phyloP scores from a whole-genome alignment of 2,797 vertebrate species.

The Gallinago stenura region DNA sequence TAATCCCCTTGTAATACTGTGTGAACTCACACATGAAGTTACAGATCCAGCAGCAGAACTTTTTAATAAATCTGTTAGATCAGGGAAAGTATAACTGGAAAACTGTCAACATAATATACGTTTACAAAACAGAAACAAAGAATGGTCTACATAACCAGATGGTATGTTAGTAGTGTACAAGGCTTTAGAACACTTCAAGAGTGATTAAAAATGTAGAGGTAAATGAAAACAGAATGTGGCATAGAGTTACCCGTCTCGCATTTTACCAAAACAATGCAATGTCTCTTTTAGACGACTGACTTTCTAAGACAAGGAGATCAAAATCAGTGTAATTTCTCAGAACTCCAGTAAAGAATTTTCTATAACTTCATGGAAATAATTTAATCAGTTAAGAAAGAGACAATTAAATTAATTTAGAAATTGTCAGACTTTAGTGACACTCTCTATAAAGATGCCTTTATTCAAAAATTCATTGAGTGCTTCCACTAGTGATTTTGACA shows the following conservation, averaged over 20 bases:
- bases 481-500: neutral
- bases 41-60: neutral
- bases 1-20: neutral
- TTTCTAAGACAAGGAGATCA: neutral
- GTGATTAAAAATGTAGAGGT: neutral
- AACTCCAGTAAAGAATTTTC: neutral
- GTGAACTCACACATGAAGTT: neutral
- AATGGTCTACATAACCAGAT: neutral
- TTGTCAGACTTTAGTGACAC: neutral
- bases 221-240: neutral
- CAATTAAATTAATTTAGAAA: neutral
- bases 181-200: neutral
- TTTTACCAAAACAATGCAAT: neutral
- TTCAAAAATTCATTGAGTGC: neutral
- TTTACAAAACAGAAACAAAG: neutral
- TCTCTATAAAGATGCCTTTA: neutral
- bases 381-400: neutral
- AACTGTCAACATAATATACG: neutral
- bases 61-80: neutral
- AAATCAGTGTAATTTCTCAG: neutral
- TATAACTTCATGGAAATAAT: neutral
- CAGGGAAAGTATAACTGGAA: neutral
- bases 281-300: neutral
- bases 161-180: neutral
- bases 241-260: neutral